Conservation (phyloP, 2,797 vertebrate genomes). For the Lagodon rhomboides region DNA sequence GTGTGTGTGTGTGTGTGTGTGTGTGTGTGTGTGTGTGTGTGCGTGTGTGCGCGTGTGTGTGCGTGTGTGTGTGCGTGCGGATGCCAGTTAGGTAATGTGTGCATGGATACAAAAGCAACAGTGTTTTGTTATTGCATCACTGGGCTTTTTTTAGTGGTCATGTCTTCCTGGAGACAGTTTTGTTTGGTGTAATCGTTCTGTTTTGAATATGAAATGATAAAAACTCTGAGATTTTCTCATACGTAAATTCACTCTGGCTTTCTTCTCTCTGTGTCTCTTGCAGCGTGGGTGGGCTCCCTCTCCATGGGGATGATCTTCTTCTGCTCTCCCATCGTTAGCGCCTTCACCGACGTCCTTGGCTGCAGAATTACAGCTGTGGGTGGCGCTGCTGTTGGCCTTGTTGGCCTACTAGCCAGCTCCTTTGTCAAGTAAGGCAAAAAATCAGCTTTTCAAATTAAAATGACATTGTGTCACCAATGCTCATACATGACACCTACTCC, state of each 20-base stretch:
- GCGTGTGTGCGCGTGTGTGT: not conserved
- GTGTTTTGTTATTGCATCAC: not conserved
- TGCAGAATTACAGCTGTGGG: conserved; percentile 91
- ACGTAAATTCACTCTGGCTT: conserved; percentile 3
- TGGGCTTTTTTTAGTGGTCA: not conserved
- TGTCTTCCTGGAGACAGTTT: not conserved
- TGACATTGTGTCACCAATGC: not conserved
- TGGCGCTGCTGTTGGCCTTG: conserved; percentile 91
- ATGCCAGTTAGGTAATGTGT: not conserved
- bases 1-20: not conserved
- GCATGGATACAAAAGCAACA: conserved; percentile 9
- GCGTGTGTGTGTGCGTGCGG: not conserved
- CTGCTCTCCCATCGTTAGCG: conserved; percentile 95
- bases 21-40: not conserved
- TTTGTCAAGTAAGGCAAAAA: conserved; percentile 90
- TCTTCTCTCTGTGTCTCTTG: conserved; percentile 54
- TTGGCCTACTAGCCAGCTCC: conserved; percentile 93
- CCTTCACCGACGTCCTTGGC: conserved; percentile 94
- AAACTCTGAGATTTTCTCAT: conserved; percentile 8
- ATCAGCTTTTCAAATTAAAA: not conserved
- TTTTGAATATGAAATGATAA: conserved; percentile 16
- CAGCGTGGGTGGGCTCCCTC: conserved; percentile 96
- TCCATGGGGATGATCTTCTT: conserved; percentile 99
- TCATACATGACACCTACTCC: not conserved
- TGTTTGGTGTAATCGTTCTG: conserved; percentile 2